These are phyloP conservation scores for Tricholauxania praeusta DNA, from an alignment of 2,888 invertebrate species.

Conservation along the genomic window DNA sequence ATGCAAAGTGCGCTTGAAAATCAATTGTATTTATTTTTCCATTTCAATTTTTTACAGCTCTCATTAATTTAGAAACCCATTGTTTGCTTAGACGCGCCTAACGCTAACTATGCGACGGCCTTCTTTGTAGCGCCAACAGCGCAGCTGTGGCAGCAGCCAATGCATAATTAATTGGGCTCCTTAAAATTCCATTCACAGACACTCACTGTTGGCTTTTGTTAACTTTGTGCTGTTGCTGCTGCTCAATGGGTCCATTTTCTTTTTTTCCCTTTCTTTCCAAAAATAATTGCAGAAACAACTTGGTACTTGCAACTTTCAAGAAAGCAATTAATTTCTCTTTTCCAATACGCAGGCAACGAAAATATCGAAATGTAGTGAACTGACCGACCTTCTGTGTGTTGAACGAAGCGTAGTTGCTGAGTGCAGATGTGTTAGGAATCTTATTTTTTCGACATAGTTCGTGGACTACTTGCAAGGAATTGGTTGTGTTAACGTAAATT, in stretches of 20 bases:
- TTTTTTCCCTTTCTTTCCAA: neutral
- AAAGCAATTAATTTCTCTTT: conserved; percentile 29
- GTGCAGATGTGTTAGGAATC: too few species aligned
- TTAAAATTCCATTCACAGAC: conserved; percentile 24
- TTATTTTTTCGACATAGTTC: too few species aligned
- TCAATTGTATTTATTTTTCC: neutral
- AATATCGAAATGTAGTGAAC: neutral
- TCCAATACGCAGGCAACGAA: neutral
- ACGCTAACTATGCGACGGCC: neutral
- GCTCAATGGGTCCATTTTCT: neutral
- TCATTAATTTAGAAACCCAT: neutral
- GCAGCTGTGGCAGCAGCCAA: neutral
- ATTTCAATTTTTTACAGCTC: too few species aligned
- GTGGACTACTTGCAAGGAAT: too few species aligned
- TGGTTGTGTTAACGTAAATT: too few species aligned
- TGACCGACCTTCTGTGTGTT: too few species aligned
- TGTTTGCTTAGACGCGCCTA: neutral
- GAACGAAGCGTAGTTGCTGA: too few species aligned
- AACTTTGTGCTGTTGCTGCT: neutral
- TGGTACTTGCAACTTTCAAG: neutral
- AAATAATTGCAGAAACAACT: neutral
- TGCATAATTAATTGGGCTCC: conserved; percentile 24
- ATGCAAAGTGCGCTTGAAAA: neutral
- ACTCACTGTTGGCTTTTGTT: too few species aligned
- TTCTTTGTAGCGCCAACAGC: neutral